Conservation (phyloP, 2,113 vertebrate species). For the Elgaria multicarinata region DNA sequence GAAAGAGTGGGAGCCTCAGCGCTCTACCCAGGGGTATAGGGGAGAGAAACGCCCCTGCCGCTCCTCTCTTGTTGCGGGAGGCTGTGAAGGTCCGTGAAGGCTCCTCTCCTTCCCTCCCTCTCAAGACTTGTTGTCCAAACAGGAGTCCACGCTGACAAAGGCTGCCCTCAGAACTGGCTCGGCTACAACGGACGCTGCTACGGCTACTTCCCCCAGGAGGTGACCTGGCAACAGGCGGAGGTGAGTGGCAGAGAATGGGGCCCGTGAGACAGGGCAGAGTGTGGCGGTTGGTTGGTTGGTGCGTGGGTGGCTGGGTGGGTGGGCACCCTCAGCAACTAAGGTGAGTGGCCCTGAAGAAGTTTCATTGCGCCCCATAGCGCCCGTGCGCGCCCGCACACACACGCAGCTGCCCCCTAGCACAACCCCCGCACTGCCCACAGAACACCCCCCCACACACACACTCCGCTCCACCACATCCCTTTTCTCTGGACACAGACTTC, state of each 20-base stretch:
- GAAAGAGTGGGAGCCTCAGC: background rate
- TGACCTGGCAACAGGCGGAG: background rate
- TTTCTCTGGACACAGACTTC: background rate
- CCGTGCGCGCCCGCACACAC: too few relatives aligned
- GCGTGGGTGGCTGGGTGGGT: too few relatives aligned
- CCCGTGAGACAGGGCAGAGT: fast-evolving
- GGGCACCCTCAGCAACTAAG: background rate
- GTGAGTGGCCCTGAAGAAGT: too few relatives aligned
- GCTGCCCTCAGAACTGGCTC: background rate
- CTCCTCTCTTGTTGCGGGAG: too few relatives aligned
- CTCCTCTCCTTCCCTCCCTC: background rate
- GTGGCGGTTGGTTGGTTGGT: too few relatives aligned
- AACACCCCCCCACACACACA: background rate
- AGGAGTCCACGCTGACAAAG: background rate
- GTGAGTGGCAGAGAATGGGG: background rate
- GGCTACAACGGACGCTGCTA: background rate
- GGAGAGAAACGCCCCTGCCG: background rate
- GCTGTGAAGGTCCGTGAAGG: background rate
- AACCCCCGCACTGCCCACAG: background rate
- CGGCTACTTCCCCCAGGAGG: background rate
- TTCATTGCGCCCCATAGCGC: too few relatives aligned
- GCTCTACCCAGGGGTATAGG: background rate
- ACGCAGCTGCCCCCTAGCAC: too few relatives aligned
- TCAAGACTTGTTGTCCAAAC: too few relatives aligned
- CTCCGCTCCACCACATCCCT: background rate